Evolutionary conservation across 2,797 vertebrate genomes (phyloP).

Genomic region (Moxostoma hubbsi): DNA sequence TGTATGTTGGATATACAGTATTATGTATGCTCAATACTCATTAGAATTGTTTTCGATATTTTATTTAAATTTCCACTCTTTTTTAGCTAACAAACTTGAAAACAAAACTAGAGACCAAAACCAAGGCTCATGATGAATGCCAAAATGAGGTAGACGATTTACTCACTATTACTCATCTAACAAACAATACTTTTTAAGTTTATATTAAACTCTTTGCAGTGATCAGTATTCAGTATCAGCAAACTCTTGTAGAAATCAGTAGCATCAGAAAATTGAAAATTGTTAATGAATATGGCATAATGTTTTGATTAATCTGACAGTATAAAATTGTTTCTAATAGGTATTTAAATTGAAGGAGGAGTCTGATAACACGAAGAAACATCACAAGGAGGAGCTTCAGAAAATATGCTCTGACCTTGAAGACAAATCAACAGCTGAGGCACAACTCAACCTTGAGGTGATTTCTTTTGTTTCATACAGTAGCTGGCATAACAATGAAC

Average conservation of each 20-base stretch:
- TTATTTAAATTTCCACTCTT: conserved; percentile 27
- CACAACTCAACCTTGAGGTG: conserved; percentile 84
- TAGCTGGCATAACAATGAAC: not conserved
- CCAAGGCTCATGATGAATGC: conserved; percentile 77
- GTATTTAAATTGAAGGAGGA: conserved; percentile 80
- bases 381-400: conserved; percentile 74
- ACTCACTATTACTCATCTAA: not conserved
- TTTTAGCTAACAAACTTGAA: conserved; percentile 81
- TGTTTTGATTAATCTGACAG: too few relatives aligned
- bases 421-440: conserved; percentile 73
- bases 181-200: not conserved
- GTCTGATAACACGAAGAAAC: conserved; percentile 69
- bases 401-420: conserved; percentile 79
- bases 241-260: too few relatives aligned
- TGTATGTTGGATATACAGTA: not conserved
- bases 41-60: too few relatives aligned
- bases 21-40: too few relatives aligned
- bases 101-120: conserved; percentile 83
- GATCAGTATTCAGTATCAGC: too few relatives aligned
- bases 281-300: not conserved
- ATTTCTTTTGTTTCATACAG: conserved; percentile 4
- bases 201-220: not conserved
- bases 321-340: conserved; percentile 66
- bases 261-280: too few relatives aligned
- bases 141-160: conserved; percentile 81